Conservation (phyloP, 2,888 invertebrate species). For the Tetropium fuscum region DNA sequence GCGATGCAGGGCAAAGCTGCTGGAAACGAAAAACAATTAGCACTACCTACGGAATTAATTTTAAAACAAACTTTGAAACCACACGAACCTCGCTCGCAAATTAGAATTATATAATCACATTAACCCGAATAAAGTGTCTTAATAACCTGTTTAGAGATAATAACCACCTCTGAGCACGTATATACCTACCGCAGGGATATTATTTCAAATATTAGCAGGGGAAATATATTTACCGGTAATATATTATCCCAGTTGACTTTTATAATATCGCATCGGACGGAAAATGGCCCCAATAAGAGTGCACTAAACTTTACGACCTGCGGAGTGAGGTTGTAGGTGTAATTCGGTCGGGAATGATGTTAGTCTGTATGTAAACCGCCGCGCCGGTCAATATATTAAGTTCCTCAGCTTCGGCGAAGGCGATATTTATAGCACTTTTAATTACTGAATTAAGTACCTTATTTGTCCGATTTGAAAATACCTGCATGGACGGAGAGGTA, state of each 20-base stretch:
- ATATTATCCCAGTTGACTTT: constrained; percentile 51
- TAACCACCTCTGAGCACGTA: constrained; percentile 17
- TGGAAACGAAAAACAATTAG: too few species aligned
- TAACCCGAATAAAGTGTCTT: neutral
- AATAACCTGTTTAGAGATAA: constrained; percentile 9
- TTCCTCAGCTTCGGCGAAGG: constrained; percentile 38
- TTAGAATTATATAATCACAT: neutral
- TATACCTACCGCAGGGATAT: constrained; percentile 36
- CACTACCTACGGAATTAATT: too few species aligned
- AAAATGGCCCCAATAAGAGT: constrained; percentile 51
- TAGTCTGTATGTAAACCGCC: constrained; percentile 39
- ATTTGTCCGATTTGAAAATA: too few species aligned
- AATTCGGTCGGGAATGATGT: constrained; percentile 38
- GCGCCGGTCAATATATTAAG: constrained; percentile 43
- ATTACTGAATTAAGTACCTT: constrained; percentile 10
- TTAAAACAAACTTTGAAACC: too few species aligned
- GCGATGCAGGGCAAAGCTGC: too few species aligned
- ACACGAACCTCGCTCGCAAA: too few species aligned
- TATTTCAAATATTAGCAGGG: constrained; percentile 48
- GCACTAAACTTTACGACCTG: constrained; percentile 52
- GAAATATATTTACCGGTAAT: constrained; percentile 47
- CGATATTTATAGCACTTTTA: constrained; percentile 36
- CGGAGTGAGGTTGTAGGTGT: constrained; percentile 34
- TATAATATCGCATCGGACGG: constrained; percentile 53
- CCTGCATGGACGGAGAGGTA: too few species aligned